phyloP scores from a whole-genome alignment of 1,140 invertebrate species.

The Triops cancriformis region DNA sequence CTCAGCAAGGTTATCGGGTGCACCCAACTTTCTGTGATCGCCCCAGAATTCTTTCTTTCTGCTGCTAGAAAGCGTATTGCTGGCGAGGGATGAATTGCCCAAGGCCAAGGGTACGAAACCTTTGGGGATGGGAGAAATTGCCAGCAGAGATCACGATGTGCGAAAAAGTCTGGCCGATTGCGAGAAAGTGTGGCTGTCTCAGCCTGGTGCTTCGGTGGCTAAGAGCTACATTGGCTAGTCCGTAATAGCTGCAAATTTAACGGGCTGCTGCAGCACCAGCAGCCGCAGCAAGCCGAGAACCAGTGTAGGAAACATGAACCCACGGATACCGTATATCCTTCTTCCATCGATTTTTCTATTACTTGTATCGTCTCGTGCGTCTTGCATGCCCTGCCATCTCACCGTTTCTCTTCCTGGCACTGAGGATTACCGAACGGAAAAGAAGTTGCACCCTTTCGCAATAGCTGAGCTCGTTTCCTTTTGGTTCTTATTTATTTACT shows the following conservation, averaged over 20 bases:
- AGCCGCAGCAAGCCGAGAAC: background rate
- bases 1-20: background rate
- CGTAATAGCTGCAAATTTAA: background rate
- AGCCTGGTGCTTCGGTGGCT: background rate
- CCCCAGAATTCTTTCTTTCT: background rate
- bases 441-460: background rate
- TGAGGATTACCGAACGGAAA: constrained; percentile 5
- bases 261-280: background rate
- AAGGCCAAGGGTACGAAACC: too few relatives aligned
- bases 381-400: background rate
- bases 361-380: background rate
- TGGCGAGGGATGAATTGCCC: too few relatives aligned
- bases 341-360: constrained; percentile 1
- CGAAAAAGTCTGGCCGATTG: background rate
- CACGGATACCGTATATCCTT: background rate
- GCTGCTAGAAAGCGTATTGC: too few relatives aligned
- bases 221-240: background rate
- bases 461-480: background rate
- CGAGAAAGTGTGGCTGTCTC: background rate
- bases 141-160: background rate
- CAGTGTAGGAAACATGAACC: background rate
- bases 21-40: background rate
- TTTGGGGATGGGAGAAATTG: background rate
- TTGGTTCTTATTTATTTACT: background rate
- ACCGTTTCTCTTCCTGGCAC: constrained; percentile 4